These are phyloP conservation scores for Micromys minutus DNA, from an alignment of 2,113 vertebrate species.

Conservation along the genomic window DNA sequence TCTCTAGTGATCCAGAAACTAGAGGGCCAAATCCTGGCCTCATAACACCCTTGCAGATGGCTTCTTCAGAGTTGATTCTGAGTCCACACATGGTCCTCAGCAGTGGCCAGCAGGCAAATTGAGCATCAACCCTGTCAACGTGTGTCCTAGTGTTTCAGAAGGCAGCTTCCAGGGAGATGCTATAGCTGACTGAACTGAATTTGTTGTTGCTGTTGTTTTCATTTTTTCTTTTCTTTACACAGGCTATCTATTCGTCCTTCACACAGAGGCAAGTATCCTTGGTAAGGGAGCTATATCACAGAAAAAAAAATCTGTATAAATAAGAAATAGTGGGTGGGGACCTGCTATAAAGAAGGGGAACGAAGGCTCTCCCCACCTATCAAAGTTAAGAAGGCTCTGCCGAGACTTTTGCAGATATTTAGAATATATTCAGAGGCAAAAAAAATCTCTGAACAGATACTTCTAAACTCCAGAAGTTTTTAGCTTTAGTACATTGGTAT, in stretches of 20 bases:
- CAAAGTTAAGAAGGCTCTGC: background rate
- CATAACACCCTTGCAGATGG: background rate
- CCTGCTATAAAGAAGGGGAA: background rate
- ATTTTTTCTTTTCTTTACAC: background rate
- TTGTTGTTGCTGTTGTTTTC: background rate
- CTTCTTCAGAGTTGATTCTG: background rate
- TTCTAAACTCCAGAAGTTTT: slow-evolving; percentile 22
- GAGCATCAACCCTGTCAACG: background rate
- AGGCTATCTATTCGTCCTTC: background rate
- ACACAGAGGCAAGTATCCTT: background rate
- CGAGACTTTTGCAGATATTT: background rate
- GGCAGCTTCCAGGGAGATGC: background rate
- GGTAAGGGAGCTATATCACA: background rate
- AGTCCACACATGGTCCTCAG: background rate
- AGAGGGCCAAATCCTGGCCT: background rate
- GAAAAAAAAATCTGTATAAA: background rate
- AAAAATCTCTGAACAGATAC: background rate
- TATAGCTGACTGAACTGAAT: background rate
- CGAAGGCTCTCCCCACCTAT: background rate
- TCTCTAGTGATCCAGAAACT: background rate
- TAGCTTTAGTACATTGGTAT: slow-evolving; percentile 27
- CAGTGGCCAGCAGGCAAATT: background rate
- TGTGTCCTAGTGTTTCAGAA: background rate
- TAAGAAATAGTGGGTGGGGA: background rate
- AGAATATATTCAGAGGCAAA: background rate